Conservation (phyloP, 2,797 vertebrate genomes). For the Merluccius polli region DNA sequence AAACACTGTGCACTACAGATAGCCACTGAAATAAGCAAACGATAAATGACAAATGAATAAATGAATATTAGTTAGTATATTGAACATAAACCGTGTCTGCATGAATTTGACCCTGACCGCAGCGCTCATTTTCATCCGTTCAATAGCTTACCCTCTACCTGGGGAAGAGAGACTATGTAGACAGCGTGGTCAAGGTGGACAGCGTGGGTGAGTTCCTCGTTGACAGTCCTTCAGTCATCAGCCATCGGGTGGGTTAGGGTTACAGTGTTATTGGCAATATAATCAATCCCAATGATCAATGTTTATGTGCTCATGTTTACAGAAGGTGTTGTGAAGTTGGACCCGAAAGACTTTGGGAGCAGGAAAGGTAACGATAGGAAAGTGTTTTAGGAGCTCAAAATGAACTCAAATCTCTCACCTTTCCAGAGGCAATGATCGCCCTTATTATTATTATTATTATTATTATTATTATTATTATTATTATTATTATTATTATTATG, state of each 20-base stretch:
- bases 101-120: not conserved
- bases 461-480: too few relatives aligned
- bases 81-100: not conserved
- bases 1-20: too few relatives aligned
- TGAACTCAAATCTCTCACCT: not conserved
- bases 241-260: not conserved
- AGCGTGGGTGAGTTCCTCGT: constrained; percentile 71
- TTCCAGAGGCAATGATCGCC: not conserved
- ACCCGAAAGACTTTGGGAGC: constrained; percentile 77
- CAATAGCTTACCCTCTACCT: constrained; percentile 83
- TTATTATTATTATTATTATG: rapidly evolving
- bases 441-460: too few relatives aligned
- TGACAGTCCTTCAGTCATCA: not conserved
- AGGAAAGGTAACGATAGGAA: constrained; percentile 73
- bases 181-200: constrained; percentile 78
- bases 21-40: too few relatives aligned
- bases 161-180: constrained; percentile 88
- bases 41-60: not conserved
- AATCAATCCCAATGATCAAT: not conserved
- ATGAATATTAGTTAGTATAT: not conserved
- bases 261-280: not conserved
- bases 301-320: constrained; percentile 25
- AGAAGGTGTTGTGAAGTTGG: constrained; percentile 85
- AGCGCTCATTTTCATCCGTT: not conserved
- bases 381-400: not conserved